These are phyloP conservation scores for Phrynocephalus versicolor DNA, from an alignment of 2,113 vertebrate genomes.

Conservation along the genomic window DNA sequence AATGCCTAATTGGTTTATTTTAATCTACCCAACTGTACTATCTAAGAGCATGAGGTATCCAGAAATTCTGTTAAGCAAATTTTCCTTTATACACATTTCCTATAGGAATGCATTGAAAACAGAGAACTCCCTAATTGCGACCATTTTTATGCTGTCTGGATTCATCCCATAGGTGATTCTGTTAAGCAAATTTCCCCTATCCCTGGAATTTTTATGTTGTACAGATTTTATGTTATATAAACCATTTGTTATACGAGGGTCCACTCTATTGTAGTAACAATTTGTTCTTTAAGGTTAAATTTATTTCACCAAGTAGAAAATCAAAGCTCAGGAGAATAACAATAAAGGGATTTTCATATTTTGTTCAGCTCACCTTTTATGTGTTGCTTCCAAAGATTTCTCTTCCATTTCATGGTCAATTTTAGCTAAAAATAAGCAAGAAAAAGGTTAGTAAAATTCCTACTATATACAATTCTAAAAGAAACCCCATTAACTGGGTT, in stretches of 20 bases:
- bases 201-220: too few relatives aligned
- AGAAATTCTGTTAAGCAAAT: neutral
- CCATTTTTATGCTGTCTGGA: too few relatives aligned
- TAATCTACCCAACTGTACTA: neutral
- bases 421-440: conserved; percentile 81
- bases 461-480: neutral
- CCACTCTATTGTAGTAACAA: neutral
- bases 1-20: neutral
- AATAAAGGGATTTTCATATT: neutral
- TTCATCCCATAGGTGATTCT: too few relatives aligned
- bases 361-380: conserved; percentile 84
- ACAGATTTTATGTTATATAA: too few relatives aligned
- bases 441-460: conserved; percentile 40
- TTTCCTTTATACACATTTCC: too few relatives aligned
- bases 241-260: too few relatives aligned
- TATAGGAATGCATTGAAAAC: too few relatives aligned
- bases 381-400: conserved; percentile 82
- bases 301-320: conserved; percentile 18
- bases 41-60: neutral
- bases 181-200: too few relatives aligned
- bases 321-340: neutral
- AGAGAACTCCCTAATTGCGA: too few relatives aligned
- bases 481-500: neutral
- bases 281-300: neutral
- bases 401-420: conserved; percentile 90